phyloP scores from a whole-genome alignment of 2,888 invertebrate genomes.

The Noctuana brunneofusca region DNA sequence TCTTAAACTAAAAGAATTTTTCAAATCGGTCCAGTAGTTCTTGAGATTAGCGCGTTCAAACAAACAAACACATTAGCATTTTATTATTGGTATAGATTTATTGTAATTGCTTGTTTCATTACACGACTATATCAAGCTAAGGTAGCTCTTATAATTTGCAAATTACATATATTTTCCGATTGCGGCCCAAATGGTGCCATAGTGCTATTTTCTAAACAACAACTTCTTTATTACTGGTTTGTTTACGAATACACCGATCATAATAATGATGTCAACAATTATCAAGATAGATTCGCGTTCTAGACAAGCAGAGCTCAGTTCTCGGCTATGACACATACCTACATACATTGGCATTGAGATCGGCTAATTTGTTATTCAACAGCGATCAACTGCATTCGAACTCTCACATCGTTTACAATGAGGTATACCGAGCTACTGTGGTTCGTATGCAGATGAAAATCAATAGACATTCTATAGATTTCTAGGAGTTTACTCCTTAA shows the following conservation, averaged over 20 bases:
- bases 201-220: background rate
- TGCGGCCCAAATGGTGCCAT: background rate
- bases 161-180: too few species aligned
- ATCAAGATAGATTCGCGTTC: constrained; percentile 5
- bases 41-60: too few species aligned
- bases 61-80: too few species aligned
- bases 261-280: constrained; percentile 4
- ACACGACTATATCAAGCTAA: too few species aligned
- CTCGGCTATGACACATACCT: constrained; percentile 7
- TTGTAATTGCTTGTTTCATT: too few species aligned
- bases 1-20: too few species aligned
- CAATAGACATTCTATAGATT: background rate
- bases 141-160: too few species aligned
- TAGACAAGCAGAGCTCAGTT: constrained; percentile 17
- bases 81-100: too few species aligned
- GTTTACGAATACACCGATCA: background rate
- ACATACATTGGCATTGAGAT: constrained; percentile 22
- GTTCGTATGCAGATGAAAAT: background rate
- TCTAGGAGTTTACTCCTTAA: too few species aligned
- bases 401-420: constrained; percentile 1
- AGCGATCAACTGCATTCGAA: constrained; percentile 23
- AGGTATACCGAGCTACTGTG: background rate
- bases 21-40: too few species aligned
- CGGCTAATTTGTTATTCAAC: constrained; percentile 38
- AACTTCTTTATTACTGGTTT: constrained; percentile 1